Evolutionary conservation across 1,140 invertebrate species (phyloP).

Genomic region (Drosophila malerkotliana): DNA sequence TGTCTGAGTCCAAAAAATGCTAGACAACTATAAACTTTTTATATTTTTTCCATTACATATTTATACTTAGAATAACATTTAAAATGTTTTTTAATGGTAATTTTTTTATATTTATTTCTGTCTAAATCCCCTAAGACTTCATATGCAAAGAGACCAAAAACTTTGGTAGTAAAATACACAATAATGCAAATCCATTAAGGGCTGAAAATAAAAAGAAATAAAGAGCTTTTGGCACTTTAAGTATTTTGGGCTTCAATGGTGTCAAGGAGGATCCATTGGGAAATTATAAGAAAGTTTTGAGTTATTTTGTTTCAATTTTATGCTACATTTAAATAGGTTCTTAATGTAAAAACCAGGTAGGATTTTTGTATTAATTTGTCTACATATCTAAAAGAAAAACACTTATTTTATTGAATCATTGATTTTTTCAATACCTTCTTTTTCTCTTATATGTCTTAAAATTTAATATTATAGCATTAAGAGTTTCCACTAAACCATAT

Average conservation of each 20-base stretch:
- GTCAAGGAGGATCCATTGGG: not conserved
- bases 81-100: too few species aligned
- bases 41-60: slow-evolving; percentile 3
- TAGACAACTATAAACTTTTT: slow-evolving; percentile 29
- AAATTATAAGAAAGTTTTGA: too few species aligned
- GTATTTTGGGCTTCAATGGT: not conserved
- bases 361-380: too few species aligned
- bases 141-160: not conserved
- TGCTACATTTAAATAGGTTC: too few species aligned
- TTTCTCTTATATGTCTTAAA: slow-evolving; percentile 4
- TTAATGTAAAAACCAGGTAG: too few species aligned
- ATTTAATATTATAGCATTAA: slow-evolving; percentile 18
- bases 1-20: slow-evolving; percentile 16
- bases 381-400: not conserved
- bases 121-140: not conserved
- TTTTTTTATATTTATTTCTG: too few species aligned
- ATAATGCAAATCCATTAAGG: not conserved
- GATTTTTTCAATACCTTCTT: not conserved
- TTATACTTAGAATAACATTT: not conserved
- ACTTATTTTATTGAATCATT: too few species aligned
- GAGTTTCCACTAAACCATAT: slow-evolving; percentile 21
- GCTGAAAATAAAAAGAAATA: not conserved
- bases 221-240: not conserved
- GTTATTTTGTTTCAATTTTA: too few species aligned
- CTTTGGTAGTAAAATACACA: not conserved